Base-by-base conservation (phyloP, 30 jellyfish, hydroid and myxozoan genomes). In the Pelagia noctiluca region DNA sequence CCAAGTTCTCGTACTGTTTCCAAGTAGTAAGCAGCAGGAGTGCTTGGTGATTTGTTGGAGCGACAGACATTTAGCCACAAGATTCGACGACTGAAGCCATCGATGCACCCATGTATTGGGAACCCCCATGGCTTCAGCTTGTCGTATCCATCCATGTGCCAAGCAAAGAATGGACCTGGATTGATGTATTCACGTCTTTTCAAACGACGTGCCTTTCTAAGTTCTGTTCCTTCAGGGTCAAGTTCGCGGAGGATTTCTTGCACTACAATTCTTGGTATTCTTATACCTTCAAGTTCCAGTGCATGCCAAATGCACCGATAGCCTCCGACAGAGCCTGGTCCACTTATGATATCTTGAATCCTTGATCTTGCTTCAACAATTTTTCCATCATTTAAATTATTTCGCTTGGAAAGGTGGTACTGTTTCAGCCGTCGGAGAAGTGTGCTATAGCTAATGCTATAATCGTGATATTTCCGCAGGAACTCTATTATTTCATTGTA, bases 51-150 rank as follows among this genome's bases (percentile, higher is more conserved):
- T 29, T 87, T 87, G 63, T 87, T 87, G 30, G 92, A 78, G 29
- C 83, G 30, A 36, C 93, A 61, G 5, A 63, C 84, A 29, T 77
- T 24, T 24, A 86, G 84, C 96, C 96, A 76, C 18, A 76, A 28
- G n/a, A 86, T 74, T 79, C 71, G 78, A n/a, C 92, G 69, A 48
- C 92, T 87, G 48, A 36, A 87, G n/a, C 92, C 83, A 63, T 87
- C 96, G 2, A 87, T 87, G 50, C 93, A 88, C 7, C 92, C 93
- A 70, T 87, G 96, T 47, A 87, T 78, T 1, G 88, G 94, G 53
- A 87, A 78, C 49, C 93, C 96, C 35, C 2, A 52, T 5, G 68
- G 68, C 68, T 52, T 52, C 68, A 52, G 2, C 26, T 52, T 52
- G 21, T 52, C 68, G 21, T 52, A 52, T 10, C 68, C 68, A 19